A percentile compares a stretch with the other conserved stretches of the same genome.
Conservation (phyloP, 2,113 vertebrate genomes). For the Canis aureus region DNA sequence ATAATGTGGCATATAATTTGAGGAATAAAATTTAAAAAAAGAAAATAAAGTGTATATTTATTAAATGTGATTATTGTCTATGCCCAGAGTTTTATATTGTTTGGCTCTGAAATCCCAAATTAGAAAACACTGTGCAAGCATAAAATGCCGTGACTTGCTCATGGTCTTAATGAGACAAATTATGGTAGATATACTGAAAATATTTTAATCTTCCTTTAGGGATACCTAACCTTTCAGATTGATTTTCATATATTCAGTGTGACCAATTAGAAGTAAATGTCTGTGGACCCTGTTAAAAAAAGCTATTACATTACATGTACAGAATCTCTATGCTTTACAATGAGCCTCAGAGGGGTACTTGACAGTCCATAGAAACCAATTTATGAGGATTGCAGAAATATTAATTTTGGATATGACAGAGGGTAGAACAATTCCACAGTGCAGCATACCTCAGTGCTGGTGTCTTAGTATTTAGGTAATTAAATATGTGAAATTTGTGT, state of each 20-base stretch:
- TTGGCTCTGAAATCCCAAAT: slow-evolving; percentile 41
- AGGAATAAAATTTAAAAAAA: not conserved
- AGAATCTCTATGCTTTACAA: not conserved
- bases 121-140: not conserved
- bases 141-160: slow-evolving; percentile 22
- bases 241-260: slow-evolving; percentile 56
- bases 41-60: not conserved
- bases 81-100: not conserved
- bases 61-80: not conserved
- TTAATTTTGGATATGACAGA: slow-evolving; percentile 34
- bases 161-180: slow-evolving; percentile 62
- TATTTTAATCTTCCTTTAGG: slow-evolving; percentile 60
- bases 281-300: slow-evolving; percentile 60
- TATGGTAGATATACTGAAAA: slow-evolving; percentile 55
- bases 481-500: not conserved
- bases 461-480: slow-evolving; percentile 10
- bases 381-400: slow-evolving; percentile 65
- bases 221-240: slow-evolving; percentile 69
- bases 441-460: not conserved
- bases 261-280: slow-evolving; percentile 66
- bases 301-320: slow-evolving; percentile 5
- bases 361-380: slow-evolving; percentile 6
- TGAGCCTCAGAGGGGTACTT: not conserved
- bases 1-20: not conserved
- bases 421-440: slow-evolving; percentile 34